Conservation (phyloP, 2,888 invertebrate species). For the Ornithoptera priamus region DNA sequence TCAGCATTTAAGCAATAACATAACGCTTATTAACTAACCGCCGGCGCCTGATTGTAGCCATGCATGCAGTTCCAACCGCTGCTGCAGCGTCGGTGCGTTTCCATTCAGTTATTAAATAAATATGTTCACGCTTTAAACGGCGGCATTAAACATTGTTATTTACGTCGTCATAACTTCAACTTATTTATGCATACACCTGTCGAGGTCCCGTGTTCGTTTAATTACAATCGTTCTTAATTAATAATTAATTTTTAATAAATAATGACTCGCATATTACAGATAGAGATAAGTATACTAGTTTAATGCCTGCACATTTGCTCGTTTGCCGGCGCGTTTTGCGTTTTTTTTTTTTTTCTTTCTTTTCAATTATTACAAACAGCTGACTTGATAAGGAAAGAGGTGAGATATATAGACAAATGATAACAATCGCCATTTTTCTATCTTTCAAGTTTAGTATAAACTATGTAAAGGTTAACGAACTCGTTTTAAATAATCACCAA, state of each 20-base stretch:
- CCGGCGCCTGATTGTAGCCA: conserved; percentile 25
- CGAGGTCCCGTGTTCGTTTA: conserved; percentile 39
- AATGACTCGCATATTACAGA: conserved; percentile 37
- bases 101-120: conserved; percentile 35
- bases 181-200: conserved; percentile 54
- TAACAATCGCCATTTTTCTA: neutral
- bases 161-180: conserved; percentile 41
- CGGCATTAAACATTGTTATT: conserved; percentile 37
- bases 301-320: neutral
- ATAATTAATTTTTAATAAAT: conserved; percentile 42
- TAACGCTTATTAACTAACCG: conserved; percentile 32
- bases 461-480: neutral
- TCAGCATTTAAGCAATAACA: conserved; percentile 43
- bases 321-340: conserved; percentile 1
- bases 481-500: conserved; percentile 4
- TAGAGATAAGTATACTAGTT: conserved; percentile 31
- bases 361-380: conserved; percentile 25
- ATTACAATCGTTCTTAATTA: conserved; percentile 40
- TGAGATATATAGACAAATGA: conserved; percentile 18
- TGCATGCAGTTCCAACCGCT: conserved; percentile 39
- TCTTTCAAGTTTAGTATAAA: conserved; percentile 1
- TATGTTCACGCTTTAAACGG: conserved; percentile 40
- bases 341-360: neutral
- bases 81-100: conserved; percentile 16
- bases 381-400: conserved; percentile 19